A percentile compares a stretch with the other conserved stretches of the same genome.
Evolutionary conservation across 2,797 vertebrate species (phyloP).

Genomic region (Phrynocephalus vlangalii): DNA sequence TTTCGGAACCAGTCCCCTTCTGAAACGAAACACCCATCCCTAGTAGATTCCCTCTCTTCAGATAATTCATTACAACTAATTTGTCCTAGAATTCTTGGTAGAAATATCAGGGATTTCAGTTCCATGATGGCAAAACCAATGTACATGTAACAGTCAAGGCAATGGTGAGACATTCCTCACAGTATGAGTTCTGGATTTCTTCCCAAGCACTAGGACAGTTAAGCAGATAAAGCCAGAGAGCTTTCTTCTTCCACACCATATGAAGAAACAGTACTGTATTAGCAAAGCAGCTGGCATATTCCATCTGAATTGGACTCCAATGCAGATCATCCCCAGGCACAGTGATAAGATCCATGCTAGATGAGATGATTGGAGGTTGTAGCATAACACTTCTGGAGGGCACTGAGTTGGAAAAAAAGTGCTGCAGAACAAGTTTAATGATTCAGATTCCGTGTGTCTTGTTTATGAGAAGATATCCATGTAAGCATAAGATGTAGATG

Average conservation of each 20-base stretch:
- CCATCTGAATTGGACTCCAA: not conserved
- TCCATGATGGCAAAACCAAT: not conserved
- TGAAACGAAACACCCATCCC: no score
- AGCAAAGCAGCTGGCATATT: not conserved
- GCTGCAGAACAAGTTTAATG: accelerated
- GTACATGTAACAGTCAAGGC: not conserved
- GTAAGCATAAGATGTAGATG: slow-evolving; percentile 32
- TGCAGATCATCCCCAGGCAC: not conserved
- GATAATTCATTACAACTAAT: not conserved
- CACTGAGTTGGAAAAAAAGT: not conserved
- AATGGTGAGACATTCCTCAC: not conserved
- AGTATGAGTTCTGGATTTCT: not conserved
- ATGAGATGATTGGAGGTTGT: not conserved
- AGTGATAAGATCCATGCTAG: not conserved
- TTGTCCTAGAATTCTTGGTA: not conserved
- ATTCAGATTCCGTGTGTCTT: slow-evolving; percentile 6
- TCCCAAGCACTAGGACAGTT: not conserved
- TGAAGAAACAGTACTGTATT: not conserved
- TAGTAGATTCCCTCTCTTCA: not conserved
- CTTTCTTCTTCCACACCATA: not conserved
- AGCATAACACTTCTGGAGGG: not conserved
- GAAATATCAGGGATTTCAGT: not conserved
- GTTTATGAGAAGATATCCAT: slow-evolving; percentile 26
- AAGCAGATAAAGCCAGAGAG: not conserved
- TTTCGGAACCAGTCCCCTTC: no score